Evolutionary conservation across 2,113 vertebrate genomes (phyloP), one percentile per base, ranked within the genome.

Genomic region (Lamprologus lemairii): DNA sequence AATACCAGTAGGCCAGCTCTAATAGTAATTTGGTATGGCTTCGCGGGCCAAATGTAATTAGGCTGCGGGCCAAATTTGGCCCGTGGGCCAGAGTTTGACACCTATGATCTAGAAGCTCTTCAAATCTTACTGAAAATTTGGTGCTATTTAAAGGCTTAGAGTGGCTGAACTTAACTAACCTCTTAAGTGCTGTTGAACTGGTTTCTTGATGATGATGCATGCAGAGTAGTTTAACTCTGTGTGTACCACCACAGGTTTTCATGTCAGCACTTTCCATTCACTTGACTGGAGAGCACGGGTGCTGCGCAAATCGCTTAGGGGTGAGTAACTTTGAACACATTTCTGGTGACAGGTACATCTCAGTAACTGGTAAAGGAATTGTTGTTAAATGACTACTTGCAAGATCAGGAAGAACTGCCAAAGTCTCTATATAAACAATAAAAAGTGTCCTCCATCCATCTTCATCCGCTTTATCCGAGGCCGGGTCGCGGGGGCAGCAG

Each of bases 251-350:
- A 16, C 84, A 97, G 97, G 93, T 96, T 16, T 58, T 97, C 86
- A 86, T 96, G n/a, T 92, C 97, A 7, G 96, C 96, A 0, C 80
- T 96, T 11, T 95, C 95, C 87, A 95, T 97, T 57, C 94, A 96
- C 23, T 23, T 94, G 19, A 94, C 95, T 4, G 96, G 95, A 16
- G 86, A 90, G 5, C 8, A 55, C 0, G 96, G 96, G 0, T 96
- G 96, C 90, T 97, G 96, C 84, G 92, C 84, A 28, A 96, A 96
- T 81, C 95, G 96, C 45, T 95, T 91, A 42, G 96, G 96, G 95
- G 97, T 97, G 85, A 96, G 97, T 87, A 54, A 9, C 3, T 80
- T 58, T 26, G 2, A 78, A 7, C 6, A 9, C 5, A 13, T 58
- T 65, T 81, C 31, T 60, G 11, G 42, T 3, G 31, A 47, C 31